Evolutionary conservation across 2,797 vertebrate species (phyloP), one percentile per base, ranked within the genome.

Genomic region (Dallia pectoralis): DNA sequence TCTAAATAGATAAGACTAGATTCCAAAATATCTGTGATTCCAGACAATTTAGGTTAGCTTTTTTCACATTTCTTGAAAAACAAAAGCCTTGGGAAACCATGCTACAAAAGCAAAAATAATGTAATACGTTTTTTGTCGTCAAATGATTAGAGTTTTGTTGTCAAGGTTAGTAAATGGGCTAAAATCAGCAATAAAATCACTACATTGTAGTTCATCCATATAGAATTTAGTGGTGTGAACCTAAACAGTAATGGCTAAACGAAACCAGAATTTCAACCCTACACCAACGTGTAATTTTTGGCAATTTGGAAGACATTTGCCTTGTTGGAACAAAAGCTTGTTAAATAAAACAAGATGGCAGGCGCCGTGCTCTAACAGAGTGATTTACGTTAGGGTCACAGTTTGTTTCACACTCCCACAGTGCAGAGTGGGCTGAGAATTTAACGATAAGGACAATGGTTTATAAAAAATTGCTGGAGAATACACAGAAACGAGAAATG

Each of bases 361-460:
- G 61, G 36, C 72, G 82, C 87, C 85, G 67, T 84, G 56, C 81
- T 16, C 0, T 81, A 80, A 75, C 83, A 78, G 36, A 49, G 74
- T 83, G 87, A 87, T 86, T 86, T 79, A 87, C 87, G 75, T 73
- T 67, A 70, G 79, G 61, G 80, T 79, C 73, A 68, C 66, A 56
- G 4, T 2, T 44, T 25, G 66, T 82, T 56, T 81, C 75, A 82
- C 85, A 71, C 77, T 70, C 56, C 40, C 77, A 74, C 64, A 68
- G 76, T 71, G 73, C 6, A 14, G 74, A 67, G 77, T 69, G 63
- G 68, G 69, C 74, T 22, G 0, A 77, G 74, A 81, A 82, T 84
- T 71, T 29, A 87, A 44, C 12, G 40, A 44, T 44, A 14, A 11
- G 40, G 44, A 64, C 65, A 56, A 44, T 1, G 25, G 69, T 69